Evolutionary conservation across 92 coral and sea anemone genomes (phyloP).

Genomic region (Palythoa heliodiscus): DNA sequence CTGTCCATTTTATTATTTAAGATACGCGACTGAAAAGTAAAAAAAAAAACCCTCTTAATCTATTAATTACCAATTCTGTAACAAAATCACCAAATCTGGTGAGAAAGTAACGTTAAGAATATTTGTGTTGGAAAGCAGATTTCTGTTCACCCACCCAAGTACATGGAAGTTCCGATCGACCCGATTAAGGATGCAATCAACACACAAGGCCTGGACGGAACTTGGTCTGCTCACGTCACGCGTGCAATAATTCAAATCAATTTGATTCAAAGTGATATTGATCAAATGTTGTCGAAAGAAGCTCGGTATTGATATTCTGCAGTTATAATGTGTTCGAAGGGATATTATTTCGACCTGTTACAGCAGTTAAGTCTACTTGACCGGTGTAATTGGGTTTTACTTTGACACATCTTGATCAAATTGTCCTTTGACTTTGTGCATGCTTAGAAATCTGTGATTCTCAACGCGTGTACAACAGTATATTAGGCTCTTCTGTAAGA

Average conservation of each 20-base stretch:
- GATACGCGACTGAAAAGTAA: not conserved
- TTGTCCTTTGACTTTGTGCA: not conserved
- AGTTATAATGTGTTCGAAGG: not conserved
- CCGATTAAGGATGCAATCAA: slow-evolving; percentile 22
- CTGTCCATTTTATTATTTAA: slow-evolving; percentile 17
- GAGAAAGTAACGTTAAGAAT: not conserved
- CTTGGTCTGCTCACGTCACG: slow-evolving; percentile 11
- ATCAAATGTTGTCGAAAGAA: slow-evolving; percentile 29
- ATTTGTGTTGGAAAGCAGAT: slow-evolving; percentile 27
- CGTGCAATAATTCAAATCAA: slow-evolving; percentile 17
- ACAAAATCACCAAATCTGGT: not conserved
- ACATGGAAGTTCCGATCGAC: not conserved
- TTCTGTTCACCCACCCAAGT: slow-evolving; percentile 10
- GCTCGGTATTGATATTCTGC: slow-evolving; percentile 4
- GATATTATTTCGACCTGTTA: not conserved
- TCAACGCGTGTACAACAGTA: no score
- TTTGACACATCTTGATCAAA: not conserved
- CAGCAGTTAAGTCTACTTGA: slow-evolving; percentile 26
- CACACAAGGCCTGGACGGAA: slow-evolving; percentile 11
- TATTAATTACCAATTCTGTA: not conserved
- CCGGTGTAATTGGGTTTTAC: not conserved
- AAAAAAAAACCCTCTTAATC: not conserved
- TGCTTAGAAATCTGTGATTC: not conserved
- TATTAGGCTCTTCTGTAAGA: not conserved
- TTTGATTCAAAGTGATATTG: not conserved